Percentiles rank a stretch among this genome's conserved stretches.
Evolutionary conservation across 2,888 invertebrate genomes (phyloP).

Genomic region (Nomada ruficornis): DNA sequence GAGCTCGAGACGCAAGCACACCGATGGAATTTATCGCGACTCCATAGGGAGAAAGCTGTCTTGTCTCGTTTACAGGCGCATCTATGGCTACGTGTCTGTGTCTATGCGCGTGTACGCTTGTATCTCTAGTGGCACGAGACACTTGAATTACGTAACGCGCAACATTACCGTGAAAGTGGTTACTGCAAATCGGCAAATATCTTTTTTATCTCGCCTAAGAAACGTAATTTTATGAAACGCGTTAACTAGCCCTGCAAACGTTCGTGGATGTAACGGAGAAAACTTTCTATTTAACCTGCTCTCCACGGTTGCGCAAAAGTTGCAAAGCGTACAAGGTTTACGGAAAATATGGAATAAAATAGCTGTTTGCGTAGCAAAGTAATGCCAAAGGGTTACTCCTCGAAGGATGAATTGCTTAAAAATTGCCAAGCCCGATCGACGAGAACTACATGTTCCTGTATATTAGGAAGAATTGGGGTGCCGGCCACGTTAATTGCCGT

Average conservation of each 20-base stretch:
- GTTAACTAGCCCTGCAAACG: constrained; percentile 41
- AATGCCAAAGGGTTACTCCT: no score
- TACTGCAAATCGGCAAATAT: constrained; percentile 69
- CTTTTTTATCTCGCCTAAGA: constrained; percentile 41
- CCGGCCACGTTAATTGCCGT: neutral
- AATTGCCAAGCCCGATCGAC: no score
- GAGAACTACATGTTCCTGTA: no score
- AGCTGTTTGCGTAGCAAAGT: no score
- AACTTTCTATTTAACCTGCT: constrained; percentile 51
- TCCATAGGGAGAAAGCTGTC: constrained; percentile 79
- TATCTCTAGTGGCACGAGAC: constrained; percentile 69
- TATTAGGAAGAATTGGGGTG: no score
- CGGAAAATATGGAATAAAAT: neutral
- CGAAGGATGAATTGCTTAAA: no score
- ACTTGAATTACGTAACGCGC: constrained; percentile 72
- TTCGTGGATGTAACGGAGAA: constrained; percentile 27
- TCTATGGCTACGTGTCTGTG: constrained; percentile 29
- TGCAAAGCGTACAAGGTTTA: neutral
- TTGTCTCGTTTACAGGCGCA: constrained; percentile 55
- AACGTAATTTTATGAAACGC: constrained; percentile 9
- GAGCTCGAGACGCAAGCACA: constrained; percentile 25
- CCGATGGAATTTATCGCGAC: constrained; percentile 72
- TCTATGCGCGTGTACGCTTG: constrained; percentile 36
- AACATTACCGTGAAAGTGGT: constrained; percentile 75
- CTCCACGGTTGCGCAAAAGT: constrained; percentile 24